Conservation (phyloP, 2,113 vertebrate genomes). For the Sclerurus mexicanus region DNA sequence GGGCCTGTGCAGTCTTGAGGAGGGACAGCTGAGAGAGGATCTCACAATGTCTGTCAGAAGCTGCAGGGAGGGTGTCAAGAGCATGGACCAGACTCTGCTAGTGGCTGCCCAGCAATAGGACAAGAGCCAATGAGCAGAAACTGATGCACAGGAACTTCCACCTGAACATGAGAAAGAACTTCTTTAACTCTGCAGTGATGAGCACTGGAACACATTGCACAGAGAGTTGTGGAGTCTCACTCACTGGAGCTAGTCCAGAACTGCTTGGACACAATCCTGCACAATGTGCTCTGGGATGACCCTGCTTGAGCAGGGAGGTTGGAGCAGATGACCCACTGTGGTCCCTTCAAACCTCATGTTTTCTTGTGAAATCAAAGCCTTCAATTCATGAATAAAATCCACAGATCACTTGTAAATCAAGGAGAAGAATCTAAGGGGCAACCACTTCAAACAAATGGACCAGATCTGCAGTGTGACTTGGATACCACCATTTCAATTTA, state of each 20-base stretch:
- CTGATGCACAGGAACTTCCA: neutral
- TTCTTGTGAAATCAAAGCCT: neutral
- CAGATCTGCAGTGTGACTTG: neutral
- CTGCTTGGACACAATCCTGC: neutral
- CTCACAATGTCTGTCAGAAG: neutral
- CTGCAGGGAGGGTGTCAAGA: neutral
- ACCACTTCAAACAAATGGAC: neutral
- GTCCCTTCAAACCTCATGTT: neutral
- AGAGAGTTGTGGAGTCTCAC: too few species aligned
- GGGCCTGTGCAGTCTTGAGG: neutral
- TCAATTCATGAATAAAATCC: neutral
- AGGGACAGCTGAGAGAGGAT: neutral
- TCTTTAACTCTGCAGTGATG: neutral
- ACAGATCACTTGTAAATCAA: neutral
- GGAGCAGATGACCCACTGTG: neutral
- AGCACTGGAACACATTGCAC: neutral
- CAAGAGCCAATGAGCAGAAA: neutral
- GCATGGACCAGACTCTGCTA: neutral
- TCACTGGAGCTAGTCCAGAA: neutral
- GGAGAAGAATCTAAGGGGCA: neutral
- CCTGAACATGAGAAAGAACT: neutral
- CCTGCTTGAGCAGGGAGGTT: neutral
- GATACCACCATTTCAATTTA: neutral
- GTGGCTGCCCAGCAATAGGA: neutral
- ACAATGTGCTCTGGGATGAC: neutral